Percentiles rank a stretch among this genome's conserved stretches.
Conservation (phyloP, 2,888 invertebrate species). For the Dynastes maya region DNA sequence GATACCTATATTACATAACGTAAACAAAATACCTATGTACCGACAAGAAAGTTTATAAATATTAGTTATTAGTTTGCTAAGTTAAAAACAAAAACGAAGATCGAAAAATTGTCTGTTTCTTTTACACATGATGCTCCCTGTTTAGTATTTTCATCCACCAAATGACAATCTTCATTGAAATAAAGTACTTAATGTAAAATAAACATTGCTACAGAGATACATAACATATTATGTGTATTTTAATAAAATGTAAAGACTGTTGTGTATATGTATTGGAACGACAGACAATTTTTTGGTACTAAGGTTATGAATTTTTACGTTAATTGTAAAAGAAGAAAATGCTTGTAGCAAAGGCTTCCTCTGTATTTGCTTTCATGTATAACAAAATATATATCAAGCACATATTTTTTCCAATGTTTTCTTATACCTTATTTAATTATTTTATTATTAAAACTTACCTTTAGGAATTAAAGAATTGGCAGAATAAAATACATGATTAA, state of each 20-base stretch:
- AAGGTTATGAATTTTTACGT: conserved; percentile 28
- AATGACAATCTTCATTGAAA: conserved; percentile 31
- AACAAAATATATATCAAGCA: conserved; percentile 50
- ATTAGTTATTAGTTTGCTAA: conserved; percentile 39
- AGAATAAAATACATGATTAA: too few species aligned
- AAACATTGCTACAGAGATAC: neutral
- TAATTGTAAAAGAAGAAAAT: conserved; percentile 52
- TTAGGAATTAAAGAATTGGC: too few species aligned
- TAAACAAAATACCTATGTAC: conserved; percentile 21
- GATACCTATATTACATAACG: conserved; percentile 24
- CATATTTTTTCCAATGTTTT: conserved; percentile 32
- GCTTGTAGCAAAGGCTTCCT: conserved; percentile 64
- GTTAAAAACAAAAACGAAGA: conserved; percentile 11
- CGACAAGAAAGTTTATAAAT: conserved; percentile 32
- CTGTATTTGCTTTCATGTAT: conserved; percentile 62
- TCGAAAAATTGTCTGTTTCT: conserved; percentile 26
- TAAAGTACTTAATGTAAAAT: neutral
- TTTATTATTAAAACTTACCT: neutral
- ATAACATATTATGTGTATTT: neutral
- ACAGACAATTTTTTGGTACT: conserved; percentile 35
- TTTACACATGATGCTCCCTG: neutral
- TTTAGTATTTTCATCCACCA: conserved; percentile 9
- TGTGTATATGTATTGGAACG: conserved; percentile 50
- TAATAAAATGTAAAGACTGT: conserved; percentile 44
- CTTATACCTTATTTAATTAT: neutral